Percentiles rank a stretch among this genome's conserved stretches.
phyloP scores from a whole-genome alignment of 2,888 invertebrate genomes.

The Thelaira solivaga region DNA sequence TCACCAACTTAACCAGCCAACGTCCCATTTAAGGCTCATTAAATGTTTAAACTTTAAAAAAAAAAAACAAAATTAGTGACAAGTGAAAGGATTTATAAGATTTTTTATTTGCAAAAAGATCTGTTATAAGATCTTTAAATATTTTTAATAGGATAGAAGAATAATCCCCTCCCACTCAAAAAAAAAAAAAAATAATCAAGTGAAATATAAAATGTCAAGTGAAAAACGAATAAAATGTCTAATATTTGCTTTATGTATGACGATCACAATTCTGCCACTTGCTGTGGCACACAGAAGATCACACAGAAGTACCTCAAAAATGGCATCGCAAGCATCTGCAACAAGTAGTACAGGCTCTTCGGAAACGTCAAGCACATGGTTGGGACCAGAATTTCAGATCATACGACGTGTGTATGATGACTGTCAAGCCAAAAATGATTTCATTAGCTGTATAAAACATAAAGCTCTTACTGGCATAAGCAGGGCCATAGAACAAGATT shows the following conservation, averaged over 20 bases:
- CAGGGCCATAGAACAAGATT: slow-evolving; percentile 81
- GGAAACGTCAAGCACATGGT: slow-evolving; percentile 58
- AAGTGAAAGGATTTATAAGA: slow-evolving; percentile 49
- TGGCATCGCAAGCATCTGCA: slow-evolving; percentile 47
- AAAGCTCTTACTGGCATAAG: slow-evolving; percentile 80
- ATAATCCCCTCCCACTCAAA: neutral
- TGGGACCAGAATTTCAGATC: slow-evolving; percentile 80
- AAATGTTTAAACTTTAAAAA: neutral
- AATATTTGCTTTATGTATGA: slow-evolving; percentile 21
- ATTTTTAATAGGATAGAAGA: neutral
- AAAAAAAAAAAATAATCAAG: slow-evolving; percentile 13
- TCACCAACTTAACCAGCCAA: neutral
- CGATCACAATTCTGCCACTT: slow-evolving; percentile 32
- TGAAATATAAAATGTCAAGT: slow-evolving; percentile 55
- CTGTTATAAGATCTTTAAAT: slow-evolving; percentile 50
- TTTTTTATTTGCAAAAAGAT: slow-evolving; percentile 21
- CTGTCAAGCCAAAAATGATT: slow-evolving; percentile 81
- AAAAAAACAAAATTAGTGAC: slow-evolving; percentile 5
- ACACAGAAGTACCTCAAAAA: slow-evolving; percentile 38
- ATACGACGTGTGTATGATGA: slow-evolving; percentile 82
- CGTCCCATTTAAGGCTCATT: neutral
- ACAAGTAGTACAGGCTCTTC: slow-evolving; percentile 13
- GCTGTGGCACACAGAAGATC: slow-evolving; percentile 41
- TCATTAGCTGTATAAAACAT: slow-evolving; percentile 81
- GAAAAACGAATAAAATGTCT: slow-evolving; percentile 46